phyloP scores from a whole-genome alignment of 2,888 invertebrate species.

The Hesperia comma region DNA sequence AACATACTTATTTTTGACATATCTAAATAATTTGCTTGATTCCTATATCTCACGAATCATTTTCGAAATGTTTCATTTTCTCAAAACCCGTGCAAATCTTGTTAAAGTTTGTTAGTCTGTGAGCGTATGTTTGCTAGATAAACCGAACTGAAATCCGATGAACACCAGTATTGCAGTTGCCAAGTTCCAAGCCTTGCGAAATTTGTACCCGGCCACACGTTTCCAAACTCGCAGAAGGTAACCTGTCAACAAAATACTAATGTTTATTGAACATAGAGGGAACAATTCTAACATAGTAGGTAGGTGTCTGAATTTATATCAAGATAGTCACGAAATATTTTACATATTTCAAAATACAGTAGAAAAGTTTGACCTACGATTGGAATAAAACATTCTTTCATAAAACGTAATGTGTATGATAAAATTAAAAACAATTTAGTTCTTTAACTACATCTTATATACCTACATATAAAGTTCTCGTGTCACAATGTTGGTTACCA shows the following conservation, averaged over 20 bases:
- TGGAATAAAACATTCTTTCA: no score
- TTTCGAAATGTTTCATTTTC: conserved; percentile 2
- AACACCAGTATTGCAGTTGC: conserved; percentile 26
- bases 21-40: no score
- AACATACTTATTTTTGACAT: no score
- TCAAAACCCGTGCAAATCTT: conserved; percentile 18
- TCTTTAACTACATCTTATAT: no score
- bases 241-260: conserved; percentile 20
- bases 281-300: not conserved
- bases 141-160: conserved; percentile 36
- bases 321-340: no score
- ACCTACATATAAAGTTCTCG: no score
- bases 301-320: not conserved
- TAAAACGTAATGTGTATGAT: no score
- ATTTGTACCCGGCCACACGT: conserved; percentile 28
- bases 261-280: conserved; percentile 10
- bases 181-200: conserved; percentile 35
- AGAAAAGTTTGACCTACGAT: no score
- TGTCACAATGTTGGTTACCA: no score
- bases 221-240: conserved; percentile 16
- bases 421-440: no score
- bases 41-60: not conserved
- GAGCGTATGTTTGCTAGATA: conserved; percentile 35
- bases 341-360: no score
- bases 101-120: conserved; percentile 32